Evolutionary conservation across 2,113 vertebrate species (phyloP), one percentile per base, ranked within the genome.

Genomic region (Suricata suricatta): DNA sequence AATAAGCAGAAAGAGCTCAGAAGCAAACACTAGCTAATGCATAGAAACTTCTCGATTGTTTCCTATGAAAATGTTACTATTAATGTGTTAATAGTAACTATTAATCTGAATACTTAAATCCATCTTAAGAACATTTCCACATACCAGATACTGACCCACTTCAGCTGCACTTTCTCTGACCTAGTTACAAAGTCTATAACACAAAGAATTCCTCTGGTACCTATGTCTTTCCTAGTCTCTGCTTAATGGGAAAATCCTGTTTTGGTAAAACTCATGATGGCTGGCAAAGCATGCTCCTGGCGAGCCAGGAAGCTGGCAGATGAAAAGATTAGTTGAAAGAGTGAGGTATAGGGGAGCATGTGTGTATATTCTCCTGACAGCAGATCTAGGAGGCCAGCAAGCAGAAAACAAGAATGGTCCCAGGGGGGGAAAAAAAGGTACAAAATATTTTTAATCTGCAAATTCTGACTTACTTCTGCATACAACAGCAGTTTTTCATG

Each of bases 121-220:
- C 72, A 92, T 71, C 82, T 97, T 96, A 72, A 77, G 96, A 95
- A 74, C 19, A 47, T 50, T 72, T 87, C 54, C 50, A 95, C 10
- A 50, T 54, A 84, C 17, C 71, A 95, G 94, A 95, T 96, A 92
- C 92, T 63, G n/a, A 82, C n/a, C 16, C 6, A 27, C 41, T 69
- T 89, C 38, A 93, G 57, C 57, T 60, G 57, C 21, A 60, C 8
- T 60, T 77, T 86, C 71, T 93, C 71, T 88, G 35, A 93, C 72
- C 76, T 54, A n/a, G 38, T 86, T 91, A 74, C 21, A 14, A 92
- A 83, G 38, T 66, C 87, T 57, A 27, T 64, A 38, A 50, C 64
- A 87, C 64, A 93, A 86, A 96, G 41, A 50, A 89, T 33, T 87
- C 64, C 88, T 97, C 31, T 2, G 31, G 35, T 50, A 92, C n/a